phyloP scores from a whole-genome alignment of 1,140 invertebrate species.

The Brachystomella parvula region DNA sequence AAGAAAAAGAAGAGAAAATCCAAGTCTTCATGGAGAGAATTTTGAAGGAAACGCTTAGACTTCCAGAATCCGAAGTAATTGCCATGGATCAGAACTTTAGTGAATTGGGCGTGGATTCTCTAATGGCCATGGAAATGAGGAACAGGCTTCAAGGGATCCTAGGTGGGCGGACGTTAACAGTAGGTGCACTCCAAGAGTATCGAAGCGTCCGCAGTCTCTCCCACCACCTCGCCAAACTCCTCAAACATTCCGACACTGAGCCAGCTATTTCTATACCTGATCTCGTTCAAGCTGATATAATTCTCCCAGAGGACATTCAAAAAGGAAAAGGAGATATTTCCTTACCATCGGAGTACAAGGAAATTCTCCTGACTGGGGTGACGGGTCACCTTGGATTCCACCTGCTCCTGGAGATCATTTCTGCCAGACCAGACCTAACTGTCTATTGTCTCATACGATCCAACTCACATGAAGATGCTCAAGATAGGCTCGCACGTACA shows the following conservation, averaged over 20 bases:
- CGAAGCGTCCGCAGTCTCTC: not conserved
- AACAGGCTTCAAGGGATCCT: conserved; percentile 17
- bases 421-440: not conserved
- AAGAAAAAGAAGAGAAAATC: conserved; percentile 15
- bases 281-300: not conserved
- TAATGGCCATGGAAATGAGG: conserved; percentile 27
- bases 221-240: not conserved
- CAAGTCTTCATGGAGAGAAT: not conserved
- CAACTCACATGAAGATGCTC: not conserved
- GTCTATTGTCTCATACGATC: conserved; percentile 1
- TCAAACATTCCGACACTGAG: not conserved
- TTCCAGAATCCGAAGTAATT: conserved; percentile 13
- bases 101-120: conserved; percentile 26
- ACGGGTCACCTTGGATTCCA: conserved; percentile 7
- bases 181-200: not conserved
- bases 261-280: not conserved
- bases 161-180: not conserved
- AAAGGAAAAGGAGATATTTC: too few relatives aligned
- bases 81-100: conserved; percentile 19
- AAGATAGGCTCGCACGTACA: not conserved
- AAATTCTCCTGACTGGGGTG: conserved; percentile 10
- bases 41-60: conserved; percentile 15
- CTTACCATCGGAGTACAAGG: not conserved
- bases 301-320: conserved; percentile 8
- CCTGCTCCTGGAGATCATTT: not conserved